Percentiles rank a stretch among this genome's conserved stretches.
These are phyloP conservation scores for Caenorhabditis sulstoni DNA, from an alignment of 2,888 invertebrate genomes.

Conservation along the genomic window DNA sequence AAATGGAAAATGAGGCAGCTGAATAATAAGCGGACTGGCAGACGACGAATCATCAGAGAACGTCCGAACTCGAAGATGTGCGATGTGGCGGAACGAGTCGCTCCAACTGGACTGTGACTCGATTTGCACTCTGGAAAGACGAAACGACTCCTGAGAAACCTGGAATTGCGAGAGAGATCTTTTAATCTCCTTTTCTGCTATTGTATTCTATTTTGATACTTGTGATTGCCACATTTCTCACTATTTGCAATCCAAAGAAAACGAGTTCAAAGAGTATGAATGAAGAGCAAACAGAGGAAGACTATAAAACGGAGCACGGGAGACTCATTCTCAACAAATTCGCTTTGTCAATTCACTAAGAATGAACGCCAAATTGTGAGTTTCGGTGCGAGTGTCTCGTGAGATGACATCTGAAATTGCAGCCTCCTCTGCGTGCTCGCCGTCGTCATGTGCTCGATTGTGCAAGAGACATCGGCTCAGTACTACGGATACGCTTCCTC, in stretches of 20 bases:
- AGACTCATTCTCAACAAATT: not conserved
- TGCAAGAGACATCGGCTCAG: slow-evolving; percentile 18
- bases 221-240: too few relatives aligned
- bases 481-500: slow-evolving; percentile 20
- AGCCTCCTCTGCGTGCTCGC: slow-evolving; percentile 24
- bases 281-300: slow-evolving; percentile 1
- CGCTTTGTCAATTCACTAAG: not conserved
- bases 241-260: not conserved
- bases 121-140: too few relatives aligned
- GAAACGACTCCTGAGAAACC: too few relatives aligned
- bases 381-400: not conserved
- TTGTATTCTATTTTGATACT: too few relatives aligned
- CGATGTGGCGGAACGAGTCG: too few relatives aligned
- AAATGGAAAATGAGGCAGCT: not conserved
- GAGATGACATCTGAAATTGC: not conserved
- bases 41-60: not conserved
- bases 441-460: slow-evolving; percentile 22
- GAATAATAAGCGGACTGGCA: too few relatives aligned
- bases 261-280: not conserved
- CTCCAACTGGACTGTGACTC: too few relatives aligned
- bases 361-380: slow-evolving; percentile 28
- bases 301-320: slow-evolving; percentile 3
- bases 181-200: too few relatives aligned
- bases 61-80: not conserved
- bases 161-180: too few relatives aligned